Base-by-base conservation (phyloP, 2,797 vertebrate species). In the Pempheris klunzingeri region DNA sequence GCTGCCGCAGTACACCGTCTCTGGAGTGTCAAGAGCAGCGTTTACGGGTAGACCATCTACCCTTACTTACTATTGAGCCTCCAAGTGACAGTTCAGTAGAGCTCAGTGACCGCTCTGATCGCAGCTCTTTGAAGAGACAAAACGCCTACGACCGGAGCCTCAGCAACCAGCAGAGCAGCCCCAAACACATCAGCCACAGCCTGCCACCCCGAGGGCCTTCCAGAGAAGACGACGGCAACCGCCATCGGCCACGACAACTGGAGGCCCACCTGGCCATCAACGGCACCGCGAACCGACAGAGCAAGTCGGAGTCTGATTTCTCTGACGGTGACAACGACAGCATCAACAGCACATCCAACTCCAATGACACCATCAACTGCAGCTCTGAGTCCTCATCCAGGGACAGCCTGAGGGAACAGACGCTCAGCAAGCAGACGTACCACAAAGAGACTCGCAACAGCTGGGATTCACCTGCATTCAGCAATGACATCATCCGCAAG, bases 381-480 rank as follows among this genome's bases (percentile, higher is more conserved):
- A 99, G 98, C 91, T 99, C 98, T 0, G 98, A 98, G 90, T 99
- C 98, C 0, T 99, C 97, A 0, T 99, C 98, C 11, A 92, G 97
- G 15, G 97, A 99, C 94, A 99, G 98, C 88, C 93, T 99, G 60
- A 94, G 98, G 38, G 98, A 99, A 86, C 98, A 99, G 93, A 97
- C 97, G 0, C 95, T 99, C 82, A 99, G 97, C 94, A 99, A 99
- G 85, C 98, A 98, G 93, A 99, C 97, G 0, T 99, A 99, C 92
- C 98, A 99, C 94, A 99, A 99, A 89, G 98, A 99, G 89, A 96
- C 98, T 0, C 96, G 97, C 0, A 98, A 99, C 94, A 99, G 98
- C 95, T 99, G 98, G 97, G 98, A 99, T 94, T 99, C 98, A 0
- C 98, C 98, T 0, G 97, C 97, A 53, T 99, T 99, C 92, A 99